Percentiles rank a stretch among this genome's conserved stretches.
These are phyloP conservation scores for Drosophila erecta DNA, from an alignment of 1,140 invertebrate species.

Conservation along the genomic window DNA sequence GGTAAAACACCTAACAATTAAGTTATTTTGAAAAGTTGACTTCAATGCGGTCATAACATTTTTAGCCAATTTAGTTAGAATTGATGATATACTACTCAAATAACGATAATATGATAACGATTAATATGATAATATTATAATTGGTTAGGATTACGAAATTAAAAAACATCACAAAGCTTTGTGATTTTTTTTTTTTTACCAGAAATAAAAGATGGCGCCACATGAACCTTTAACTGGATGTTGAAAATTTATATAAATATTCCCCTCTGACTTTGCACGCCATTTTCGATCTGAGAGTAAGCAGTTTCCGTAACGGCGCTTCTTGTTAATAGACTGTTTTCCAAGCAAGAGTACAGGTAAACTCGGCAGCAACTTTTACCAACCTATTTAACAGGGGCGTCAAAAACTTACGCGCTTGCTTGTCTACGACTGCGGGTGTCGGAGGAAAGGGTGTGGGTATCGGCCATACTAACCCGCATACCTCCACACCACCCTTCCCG, in stretches of 20 bases:
- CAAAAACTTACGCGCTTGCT: constrained; percentile 79
- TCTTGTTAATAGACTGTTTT: background rate
- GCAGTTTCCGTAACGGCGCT: background rate
- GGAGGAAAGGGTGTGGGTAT: background rate
- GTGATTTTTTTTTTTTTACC: no score
- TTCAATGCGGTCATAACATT: background rate
- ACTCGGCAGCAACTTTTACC: constrained; percentile 63
- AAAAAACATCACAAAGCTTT: no score
- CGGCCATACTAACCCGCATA: background rate
- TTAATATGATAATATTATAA: no score
- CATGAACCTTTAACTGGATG: no score
- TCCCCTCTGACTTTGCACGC: no score
- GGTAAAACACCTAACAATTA: background rate
- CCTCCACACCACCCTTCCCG: background rate
- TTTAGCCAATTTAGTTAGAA: background rate
- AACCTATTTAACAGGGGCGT: constrained; percentile 75
- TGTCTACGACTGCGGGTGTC: constrained; percentile 61
- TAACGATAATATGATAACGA: no score
- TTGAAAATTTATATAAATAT: background rate
- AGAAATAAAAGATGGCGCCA: no score
- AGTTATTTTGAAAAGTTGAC: background rate
- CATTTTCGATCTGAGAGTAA: background rate
- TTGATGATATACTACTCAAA: no score
- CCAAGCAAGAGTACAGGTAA: constrained; percentile 14
- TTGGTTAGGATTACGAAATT: no score